Percentiles rank a stretch among this genome's conserved stretches.
Conservation (phyloP, 2,888 invertebrate species). For the Yponomeuta malinellus region DNA sequence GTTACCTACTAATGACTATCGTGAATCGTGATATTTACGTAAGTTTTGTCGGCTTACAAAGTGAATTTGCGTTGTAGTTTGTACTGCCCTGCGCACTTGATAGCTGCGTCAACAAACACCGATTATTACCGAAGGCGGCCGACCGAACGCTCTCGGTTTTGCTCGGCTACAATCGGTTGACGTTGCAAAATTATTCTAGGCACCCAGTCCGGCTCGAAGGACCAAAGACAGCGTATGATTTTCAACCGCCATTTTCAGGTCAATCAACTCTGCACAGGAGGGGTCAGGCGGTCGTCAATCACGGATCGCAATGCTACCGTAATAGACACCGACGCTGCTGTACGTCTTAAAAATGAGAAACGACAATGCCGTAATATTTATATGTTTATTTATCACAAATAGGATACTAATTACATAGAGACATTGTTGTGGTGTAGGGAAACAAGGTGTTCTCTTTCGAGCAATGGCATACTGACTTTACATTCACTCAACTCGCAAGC, state of each 20-base stretch:
- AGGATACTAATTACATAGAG: conserved; percentile 1
- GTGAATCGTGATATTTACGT: conserved; percentile 62
- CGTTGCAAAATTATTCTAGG: background rate
- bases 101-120: conserved; percentile 69
- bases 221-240: background rate
- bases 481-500: too few relatives aligned
- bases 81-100: conserved; percentile 70
- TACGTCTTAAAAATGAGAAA: background rate
- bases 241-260: background rate
- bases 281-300: background rate
- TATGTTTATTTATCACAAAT: conserved; percentile 11
- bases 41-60: conserved; percentile 60
- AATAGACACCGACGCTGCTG: background rate
- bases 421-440: background rate
- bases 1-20: conserved; percentile 30
- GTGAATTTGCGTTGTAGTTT: conserved; percentile 70
- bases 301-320: background rate
- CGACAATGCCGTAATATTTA: background rate
- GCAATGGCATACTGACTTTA: too few relatives aligned
- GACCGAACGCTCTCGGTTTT: background rate
- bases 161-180: background rate
- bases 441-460: background rate
- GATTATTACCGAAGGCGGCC: conserved; percentile 21
- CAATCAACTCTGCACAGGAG: background rate
- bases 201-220: background rate